phyloP scores from a whole-genome alignment of 2,113 vertebrate species.

The Enhydra lutris region DNA sequence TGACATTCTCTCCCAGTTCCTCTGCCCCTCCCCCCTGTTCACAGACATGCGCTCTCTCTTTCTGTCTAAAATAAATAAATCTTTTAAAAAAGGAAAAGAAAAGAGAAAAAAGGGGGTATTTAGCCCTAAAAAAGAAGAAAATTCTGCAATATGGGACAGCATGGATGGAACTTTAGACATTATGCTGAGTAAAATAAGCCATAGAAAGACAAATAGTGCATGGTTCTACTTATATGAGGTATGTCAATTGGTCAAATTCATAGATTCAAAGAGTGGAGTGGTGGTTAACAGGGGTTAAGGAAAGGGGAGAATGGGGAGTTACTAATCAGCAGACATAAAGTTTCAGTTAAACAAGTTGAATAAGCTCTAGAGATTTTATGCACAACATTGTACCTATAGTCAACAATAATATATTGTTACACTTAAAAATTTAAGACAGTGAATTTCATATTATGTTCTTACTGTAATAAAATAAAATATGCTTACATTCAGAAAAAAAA shows the following conservation, averaged over 20 bases:
- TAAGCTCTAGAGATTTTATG: neutral
- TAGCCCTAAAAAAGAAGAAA: neutral
- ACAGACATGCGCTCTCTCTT: neutral
- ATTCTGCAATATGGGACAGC: neutral
- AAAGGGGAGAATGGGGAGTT: neutral
- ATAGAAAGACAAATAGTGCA: neutral
- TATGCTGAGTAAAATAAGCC: neutral
- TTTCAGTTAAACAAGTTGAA: neutral
- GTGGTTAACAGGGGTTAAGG: neutral
- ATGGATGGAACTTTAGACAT: neutral
- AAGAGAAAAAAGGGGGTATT: neutral
- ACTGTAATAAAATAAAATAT: neutral
- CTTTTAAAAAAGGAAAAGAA: neutral
- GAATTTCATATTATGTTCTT: neutral
- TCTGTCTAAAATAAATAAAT: neutral
- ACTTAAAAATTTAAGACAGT: neutral
- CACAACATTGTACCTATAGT: neutral
- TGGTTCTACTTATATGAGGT: neutral
- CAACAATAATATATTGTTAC: neutral
- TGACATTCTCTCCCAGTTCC: neutral
- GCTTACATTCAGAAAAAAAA: neutral
- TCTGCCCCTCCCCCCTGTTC: neutral
- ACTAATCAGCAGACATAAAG: neutral
- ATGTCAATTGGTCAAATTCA: neutral
- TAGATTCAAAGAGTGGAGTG: neutral